Conservation (phyloP, 2,888 invertebrate genomes). For the Athripsodes cinereus region DNA sequence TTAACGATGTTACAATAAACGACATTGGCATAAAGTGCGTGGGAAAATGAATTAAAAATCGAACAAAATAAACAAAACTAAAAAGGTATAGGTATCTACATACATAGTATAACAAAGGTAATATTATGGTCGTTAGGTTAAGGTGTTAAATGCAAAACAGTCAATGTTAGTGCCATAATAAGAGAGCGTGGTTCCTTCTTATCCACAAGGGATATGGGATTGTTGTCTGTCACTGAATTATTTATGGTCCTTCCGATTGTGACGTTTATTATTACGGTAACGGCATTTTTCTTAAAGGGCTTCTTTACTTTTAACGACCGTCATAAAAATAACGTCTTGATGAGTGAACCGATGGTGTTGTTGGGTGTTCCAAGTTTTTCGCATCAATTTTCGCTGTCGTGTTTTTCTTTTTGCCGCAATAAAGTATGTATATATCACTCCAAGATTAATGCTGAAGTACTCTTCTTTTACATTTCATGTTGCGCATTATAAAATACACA, state of each 20-base stretch:
- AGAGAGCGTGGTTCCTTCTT: background rate
- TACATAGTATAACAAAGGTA: background rate
- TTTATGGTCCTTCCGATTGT: conserved; percentile 21
- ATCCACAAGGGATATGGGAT: conserved; percentile 2
- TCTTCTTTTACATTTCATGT: too few relatives aligned
- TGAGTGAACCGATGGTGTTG: conserved; percentile 10
- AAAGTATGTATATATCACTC: too few relatives aligned
- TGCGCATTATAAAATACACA: too few relatives aligned
- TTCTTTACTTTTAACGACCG: conserved; percentile 27
- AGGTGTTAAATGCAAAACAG: conserved; percentile 5
- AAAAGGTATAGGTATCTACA: too few relatives aligned
- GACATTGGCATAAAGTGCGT: background rate
- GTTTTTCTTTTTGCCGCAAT: too few relatives aligned
- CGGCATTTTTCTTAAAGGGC: conserved; percentile 25
- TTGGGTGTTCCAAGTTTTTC: too few relatives aligned
- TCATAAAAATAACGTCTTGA: conserved; percentile 25
- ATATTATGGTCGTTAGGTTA: background rate
- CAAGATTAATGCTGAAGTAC: too few relatives aligned
- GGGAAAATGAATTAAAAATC: background rate
- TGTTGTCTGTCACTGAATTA: conserved; percentile 17
- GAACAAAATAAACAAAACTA: background rate
- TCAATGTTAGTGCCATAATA: background rate
- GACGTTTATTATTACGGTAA: conserved; percentile 27
- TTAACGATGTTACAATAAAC: too few relatives aligned
- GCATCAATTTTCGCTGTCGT: too few relatives aligned